These are phyloP conservation scores for Zaprionus gabonicus DNA, from an alignment of 1,140 invertebrate species.

Conservation along the genomic window DNA sequence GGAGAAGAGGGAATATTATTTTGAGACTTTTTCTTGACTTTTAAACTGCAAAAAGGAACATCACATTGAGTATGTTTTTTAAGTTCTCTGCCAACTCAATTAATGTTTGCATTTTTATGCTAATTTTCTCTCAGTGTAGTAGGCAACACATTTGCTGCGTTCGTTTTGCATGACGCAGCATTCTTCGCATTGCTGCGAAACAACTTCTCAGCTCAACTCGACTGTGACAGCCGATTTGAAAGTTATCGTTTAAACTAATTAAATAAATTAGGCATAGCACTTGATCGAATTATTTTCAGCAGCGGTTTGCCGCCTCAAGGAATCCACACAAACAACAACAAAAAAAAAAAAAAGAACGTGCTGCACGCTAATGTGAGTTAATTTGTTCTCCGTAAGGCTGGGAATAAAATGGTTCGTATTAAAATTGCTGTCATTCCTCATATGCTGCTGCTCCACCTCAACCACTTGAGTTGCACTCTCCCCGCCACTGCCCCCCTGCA, in stretches of 20 bases:
- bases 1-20: too few species aligned
- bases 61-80: too few species aligned
- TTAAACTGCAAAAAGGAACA: too few species aligned
- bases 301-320: slow-evolving; percentile 32
- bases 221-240: slow-evolving; percentile 37
- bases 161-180: slow-evolving; percentile 32
- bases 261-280: slow-evolving; percentile 46
- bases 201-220: slow-evolving; percentile 16
- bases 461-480: background rate
- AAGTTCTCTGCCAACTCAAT: too few species aligned
- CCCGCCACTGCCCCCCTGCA: background rate
- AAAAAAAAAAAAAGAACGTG: slow-evolving; percentile 18
- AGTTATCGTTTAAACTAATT: slow-evolving; percentile 47
- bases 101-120: too few species aligned
- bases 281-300: slow-evolving; percentile 10
- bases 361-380: slow-evolving; percentile 52
- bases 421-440: slow-evolving; percentile 46
- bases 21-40: too few species aligned
- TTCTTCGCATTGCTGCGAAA: slow-evolving; percentile 32
- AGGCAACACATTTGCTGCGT: background rate
- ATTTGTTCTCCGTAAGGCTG: slow-evolving; percentile 44
- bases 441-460: slow-evolving; percentile 8
- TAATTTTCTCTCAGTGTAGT: background rate
- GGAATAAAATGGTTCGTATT: slow-evolving; percentile 35
- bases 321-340: slow-evolving; percentile 9